Evolutionary conservation across 1,140 invertebrate genomes (phyloP).

Genomic region (Pomacea maculata): DNA sequence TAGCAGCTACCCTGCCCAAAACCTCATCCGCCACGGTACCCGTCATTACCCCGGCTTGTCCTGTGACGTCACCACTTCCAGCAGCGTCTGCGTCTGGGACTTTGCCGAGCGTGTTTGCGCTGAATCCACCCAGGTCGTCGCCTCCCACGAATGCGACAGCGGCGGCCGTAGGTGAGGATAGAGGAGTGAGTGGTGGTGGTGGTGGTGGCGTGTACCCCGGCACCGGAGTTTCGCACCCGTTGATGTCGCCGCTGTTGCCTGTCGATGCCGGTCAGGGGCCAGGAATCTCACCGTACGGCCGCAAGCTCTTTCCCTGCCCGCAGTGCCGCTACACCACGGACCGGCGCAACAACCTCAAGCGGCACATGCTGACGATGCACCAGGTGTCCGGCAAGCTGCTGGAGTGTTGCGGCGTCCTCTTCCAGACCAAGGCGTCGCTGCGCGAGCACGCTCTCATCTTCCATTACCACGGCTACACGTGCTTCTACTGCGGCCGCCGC

Average conservation of each 20-base stretch:
- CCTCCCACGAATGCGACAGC: neutral
- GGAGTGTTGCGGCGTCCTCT: constrained; percentile 65
- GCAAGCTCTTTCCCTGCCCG: constrained; percentile 58
- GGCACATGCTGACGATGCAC: constrained; percentile 67
- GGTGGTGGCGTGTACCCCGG: neutral
- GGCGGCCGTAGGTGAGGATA: neutral
- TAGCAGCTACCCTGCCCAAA: neutral
- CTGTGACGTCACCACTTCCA: constrained; percentile 1
- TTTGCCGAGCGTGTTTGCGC: neutral
- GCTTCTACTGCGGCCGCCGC: constrained; percentile 63
- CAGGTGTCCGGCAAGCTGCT: constrained; percentile 59
- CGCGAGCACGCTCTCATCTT: constrained; percentile 63
- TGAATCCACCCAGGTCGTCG: neutral
- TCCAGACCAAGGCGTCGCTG: constrained; percentile 64
- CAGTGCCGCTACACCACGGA: constrained; percentile 66
- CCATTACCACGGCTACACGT: constrained; percentile 66
- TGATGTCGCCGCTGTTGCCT: neutral
- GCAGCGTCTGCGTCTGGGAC: neutral
- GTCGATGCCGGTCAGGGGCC: neutral
- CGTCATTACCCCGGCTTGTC: neutral
- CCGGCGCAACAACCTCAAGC: constrained; percentile 67
- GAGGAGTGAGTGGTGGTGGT: too few species aligned
- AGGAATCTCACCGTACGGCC: constrained; percentile 35
- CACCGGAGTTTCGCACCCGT: too few species aligned
- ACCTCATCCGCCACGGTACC: neutral